Evolutionary conservation across 2,888 invertebrate genomes (phyloP).

Genomic region (Agriopis aurantiaria): DNA sequence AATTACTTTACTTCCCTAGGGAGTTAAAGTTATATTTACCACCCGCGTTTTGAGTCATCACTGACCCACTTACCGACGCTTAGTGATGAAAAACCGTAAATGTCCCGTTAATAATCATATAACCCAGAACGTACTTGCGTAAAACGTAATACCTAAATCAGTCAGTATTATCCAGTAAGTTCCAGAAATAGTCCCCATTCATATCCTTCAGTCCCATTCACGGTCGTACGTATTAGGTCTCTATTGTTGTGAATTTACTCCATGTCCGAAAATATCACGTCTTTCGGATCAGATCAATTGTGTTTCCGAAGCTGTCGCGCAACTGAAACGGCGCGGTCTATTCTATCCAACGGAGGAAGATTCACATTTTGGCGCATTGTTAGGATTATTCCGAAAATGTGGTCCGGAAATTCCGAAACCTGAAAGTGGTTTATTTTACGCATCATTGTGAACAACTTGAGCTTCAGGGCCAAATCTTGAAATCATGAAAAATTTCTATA

Average conservation of each 20-base stretch:
- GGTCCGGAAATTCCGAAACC: no score
- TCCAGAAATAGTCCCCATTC: constrained; percentile 11
- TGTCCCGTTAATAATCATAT: no score
- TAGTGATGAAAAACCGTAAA: no score
- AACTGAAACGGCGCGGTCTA: not conserved
- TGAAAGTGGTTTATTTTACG: not conserved
- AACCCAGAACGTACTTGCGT: no score
- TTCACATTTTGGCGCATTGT: no score
- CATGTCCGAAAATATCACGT: not conserved
- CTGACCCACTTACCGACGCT: no score
- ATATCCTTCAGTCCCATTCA: not conserved
- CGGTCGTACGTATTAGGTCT: not conserved
- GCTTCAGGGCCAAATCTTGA: not conserved
- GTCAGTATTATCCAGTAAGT: not conserved
- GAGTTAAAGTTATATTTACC: no score
- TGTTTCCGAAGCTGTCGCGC: not conserved
- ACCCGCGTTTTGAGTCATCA: no score
- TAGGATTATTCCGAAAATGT: not conserved
- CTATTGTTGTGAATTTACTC: not conserved
- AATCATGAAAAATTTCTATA: not conserved
- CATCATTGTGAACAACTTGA: not conserved
- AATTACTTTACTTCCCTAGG: no score
- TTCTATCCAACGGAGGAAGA: not conserved
- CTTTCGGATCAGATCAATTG: constrained; percentile 7
- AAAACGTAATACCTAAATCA: not conserved